phyloP scores from a whole-genome alignment of 2,113 vertebrate genomes.

The Picathartes gymnocephalus region DNA sequence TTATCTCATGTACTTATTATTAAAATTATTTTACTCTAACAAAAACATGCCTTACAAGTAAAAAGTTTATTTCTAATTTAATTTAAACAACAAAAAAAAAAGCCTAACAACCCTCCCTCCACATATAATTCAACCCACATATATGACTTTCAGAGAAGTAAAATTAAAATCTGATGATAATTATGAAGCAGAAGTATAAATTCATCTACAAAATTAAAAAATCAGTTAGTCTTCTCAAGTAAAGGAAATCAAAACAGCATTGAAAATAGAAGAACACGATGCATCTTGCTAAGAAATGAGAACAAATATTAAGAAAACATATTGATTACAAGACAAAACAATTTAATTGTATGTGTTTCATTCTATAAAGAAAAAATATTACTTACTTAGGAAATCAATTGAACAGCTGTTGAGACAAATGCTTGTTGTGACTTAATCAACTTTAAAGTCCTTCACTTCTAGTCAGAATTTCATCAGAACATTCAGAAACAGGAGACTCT shows the following conservation, averaged over 20 bases:
- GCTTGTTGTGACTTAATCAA: not conserved
- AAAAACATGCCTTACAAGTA: not conserved
- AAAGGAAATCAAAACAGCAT: not conserved
- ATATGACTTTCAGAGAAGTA: not conserved
- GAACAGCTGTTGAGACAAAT: not conserved
- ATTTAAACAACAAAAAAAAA: not conserved
- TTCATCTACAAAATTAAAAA: not conserved
- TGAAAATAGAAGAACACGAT: not conserved
- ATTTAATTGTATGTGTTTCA: not conserved
- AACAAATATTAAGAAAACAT: not conserved
- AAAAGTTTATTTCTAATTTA: not conserved
- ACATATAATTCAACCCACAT: not conserved
- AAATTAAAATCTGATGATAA: not conserved
- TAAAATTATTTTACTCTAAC: not conserved
- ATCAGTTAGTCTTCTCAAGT: not conserved
- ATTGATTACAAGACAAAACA: not conserved
- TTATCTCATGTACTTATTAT: not conserved
- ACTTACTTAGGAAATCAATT: not conserved
- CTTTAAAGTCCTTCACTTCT: not conserved
- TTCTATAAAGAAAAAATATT: not conserved
- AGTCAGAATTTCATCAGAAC: not conserved
- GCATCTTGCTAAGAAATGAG: not conserved
- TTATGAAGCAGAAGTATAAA: not conserved
- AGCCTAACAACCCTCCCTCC: rapidly evolving
- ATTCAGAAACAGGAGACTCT: not conserved